Base-by-base conservation (phyloP, 2,888 invertebrate species). In the Drosophila nigritarsus region DNA sequence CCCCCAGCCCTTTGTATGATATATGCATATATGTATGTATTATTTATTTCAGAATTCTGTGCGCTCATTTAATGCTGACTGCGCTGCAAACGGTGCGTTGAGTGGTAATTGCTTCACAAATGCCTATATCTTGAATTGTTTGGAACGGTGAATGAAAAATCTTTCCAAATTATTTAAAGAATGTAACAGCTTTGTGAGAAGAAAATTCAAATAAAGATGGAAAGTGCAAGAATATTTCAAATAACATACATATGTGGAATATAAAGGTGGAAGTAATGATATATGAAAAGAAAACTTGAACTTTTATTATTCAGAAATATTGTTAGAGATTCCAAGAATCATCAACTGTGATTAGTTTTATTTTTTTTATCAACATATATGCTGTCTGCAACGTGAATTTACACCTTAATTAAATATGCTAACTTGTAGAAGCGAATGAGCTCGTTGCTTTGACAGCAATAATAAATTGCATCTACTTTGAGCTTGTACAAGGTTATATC, bases 61-160 rank as follows among this genome's bases (percentile, higher is more conserved):
- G 58, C 32, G 56, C 65, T 62, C 65, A 68, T 65, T 80, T 80
- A 48, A 30, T 53, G 69, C 76, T 65, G 77, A 73, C 63, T 59
- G 30, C 29, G 49, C 61, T 64, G 51, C 58, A 63, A 78, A 72
- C 59, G 78, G 62, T 42, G 58, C 64, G 61, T 69, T 67, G 36
- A 65, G 63, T 40, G 66, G 34, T 73, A 81, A 80, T 69, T 81
- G 80, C 40, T 48, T 15, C 29, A 29, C 58, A 59, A 71, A 80
- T 65, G 69, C n/a, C 49, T 30, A 32, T 29, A 45, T 42, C 42
- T 56, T 42, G 13, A 56, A 59, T 50, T 18, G 50, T 18, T 58
- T 59, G 24, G 2, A 55, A 56, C 61, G 42, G 29, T 48, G 45
- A 32, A 34, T 45, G 36, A 29, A 45, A n/a, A 20, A 20, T 29